Conservation (phyloP, 2,888 invertebrate species). For the Meta bourneti region DNA sequence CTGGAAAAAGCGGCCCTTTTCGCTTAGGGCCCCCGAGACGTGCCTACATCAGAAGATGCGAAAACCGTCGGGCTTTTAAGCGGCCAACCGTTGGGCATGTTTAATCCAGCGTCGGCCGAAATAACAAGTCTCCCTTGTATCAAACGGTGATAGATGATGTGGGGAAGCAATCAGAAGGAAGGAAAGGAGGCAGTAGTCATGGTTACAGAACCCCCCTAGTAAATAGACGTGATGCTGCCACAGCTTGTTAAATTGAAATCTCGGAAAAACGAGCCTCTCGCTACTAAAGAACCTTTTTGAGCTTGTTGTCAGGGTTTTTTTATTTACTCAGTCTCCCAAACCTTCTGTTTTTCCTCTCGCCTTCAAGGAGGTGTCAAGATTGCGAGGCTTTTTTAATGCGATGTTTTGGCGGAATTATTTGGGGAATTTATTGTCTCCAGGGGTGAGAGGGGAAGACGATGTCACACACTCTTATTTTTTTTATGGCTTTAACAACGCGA, state of each 20-base stretch:
- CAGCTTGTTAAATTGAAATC: slow-evolving; percentile 76
- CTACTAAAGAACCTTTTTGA: slow-evolving; percentile 73
- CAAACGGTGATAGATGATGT: slow-evolving; percentile 75
- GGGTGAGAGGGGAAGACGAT: slow-evolving; percentile 69
- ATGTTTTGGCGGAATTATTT: slow-evolving; percentile 76
- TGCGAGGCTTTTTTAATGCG: slow-evolving; percentile 72
- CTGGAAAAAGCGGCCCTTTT: slow-evolving; percentile 59
- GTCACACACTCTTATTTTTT: slow-evolving; percentile 63
- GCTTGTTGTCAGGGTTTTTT: slow-evolving; percentile 74
- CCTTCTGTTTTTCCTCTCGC: slow-evolving; percentile 75
- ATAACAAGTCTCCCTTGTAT: slow-evolving; percentile 75
- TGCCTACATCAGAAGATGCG: slow-evolving; percentile 68
- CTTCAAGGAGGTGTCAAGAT: slow-evolving; percentile 76
- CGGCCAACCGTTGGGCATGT: slow-evolving; percentile 74
- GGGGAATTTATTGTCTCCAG: slow-evolving; percentile 75
- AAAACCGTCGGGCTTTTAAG: slow-evolving; percentile 74
- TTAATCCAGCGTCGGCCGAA: slow-evolving; percentile 74
- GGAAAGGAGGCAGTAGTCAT: slow-evolving; percentile 67
- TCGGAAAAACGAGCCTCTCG: slow-evolving; percentile 71
- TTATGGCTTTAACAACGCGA: slow-evolving; percentile 52
- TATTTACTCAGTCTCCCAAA: slow-evolving; percentile 69
- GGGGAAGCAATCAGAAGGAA: slow-evolving; percentile 73
- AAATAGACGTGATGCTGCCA: slow-evolving; percentile 76
- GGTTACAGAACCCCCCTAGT: slow-evolving; percentile 72
- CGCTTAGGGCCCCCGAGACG: slow-evolving; percentile 52